Evolutionary conservation across 1,140 invertebrate genomes (phyloP), one percentile per base, ranked within the genome.

Genomic region (Cydia pomonella): DNA sequence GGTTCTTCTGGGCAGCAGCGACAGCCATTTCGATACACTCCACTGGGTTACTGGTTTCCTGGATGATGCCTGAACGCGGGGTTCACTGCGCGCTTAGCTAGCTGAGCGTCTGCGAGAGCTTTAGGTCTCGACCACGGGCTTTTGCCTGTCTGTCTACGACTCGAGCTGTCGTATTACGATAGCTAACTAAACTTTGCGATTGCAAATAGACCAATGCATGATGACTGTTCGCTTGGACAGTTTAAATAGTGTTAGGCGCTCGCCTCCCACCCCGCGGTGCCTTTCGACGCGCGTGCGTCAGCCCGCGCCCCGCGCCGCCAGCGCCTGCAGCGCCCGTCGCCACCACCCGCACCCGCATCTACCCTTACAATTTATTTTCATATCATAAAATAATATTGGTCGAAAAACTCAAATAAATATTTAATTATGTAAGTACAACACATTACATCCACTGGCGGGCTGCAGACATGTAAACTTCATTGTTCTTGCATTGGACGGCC

Each of bases 1-100:
- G 96, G 93, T 97, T 98, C 93, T 97, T 97, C 93, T 97, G 96
- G 71, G 97, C 97, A 89, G 96, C 96, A 89, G 96, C 97, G 85
- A 97, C 96, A 89, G 96, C 96, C 95, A 97, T 97, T 79, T 80
- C 87, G 87, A 72, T 77, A 86, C 87, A 92, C 87, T 84, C 85
- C 85, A 89, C 85, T 86, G 84, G 82, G 74, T 29, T 72, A 66
- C 73, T 41, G 72, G 69, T 44, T n/a, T 74, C 66, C 25, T 29
- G 66, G 64, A 76, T 80, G 81, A 76, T 84, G 90, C 91, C 93
- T 93, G 91, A 93, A 89, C 88, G 83, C 73, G 77, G 80, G 77
- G 88, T 89, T 91, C 92, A 93, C 93, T 92, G 92, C 90, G 88
- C 90, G 87, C 77, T 90, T 91, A 92, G 89, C 89, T 92, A 92